Percentiles rank a stretch among this genome's conserved stretches.
Conservation (phyloP, 2,888 invertebrate species). For the Drosophila atripex region DNA sequence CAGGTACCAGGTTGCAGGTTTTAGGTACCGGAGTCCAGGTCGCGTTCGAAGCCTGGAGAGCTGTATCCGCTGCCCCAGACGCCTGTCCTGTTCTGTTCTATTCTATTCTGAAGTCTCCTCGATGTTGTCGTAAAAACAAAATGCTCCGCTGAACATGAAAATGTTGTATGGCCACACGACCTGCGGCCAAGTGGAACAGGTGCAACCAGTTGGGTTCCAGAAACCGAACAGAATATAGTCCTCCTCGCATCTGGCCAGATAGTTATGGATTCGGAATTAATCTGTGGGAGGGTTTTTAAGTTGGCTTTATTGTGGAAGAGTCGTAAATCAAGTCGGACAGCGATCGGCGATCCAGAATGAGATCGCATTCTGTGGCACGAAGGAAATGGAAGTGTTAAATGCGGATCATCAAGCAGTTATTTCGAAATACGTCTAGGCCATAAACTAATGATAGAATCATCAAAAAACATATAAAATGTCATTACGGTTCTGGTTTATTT, state of each 20-base stretch:
- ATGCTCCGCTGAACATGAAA: slow-evolving; percentile 45
- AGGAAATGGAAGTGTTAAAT: slow-evolving; percentile 39
- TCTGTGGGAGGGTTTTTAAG: slow-evolving; percentile 39
- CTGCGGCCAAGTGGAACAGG: slow-evolving; percentile 53
- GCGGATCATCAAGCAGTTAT: slow-evolving; percentile 17
- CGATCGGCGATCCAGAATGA: slow-evolving; percentile 14
- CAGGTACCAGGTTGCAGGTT: not conserved
- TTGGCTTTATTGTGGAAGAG: slow-evolving; percentile 22
- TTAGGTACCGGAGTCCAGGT: slow-evolving; percentile 2
- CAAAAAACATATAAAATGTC: not conserved
- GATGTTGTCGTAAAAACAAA: slow-evolving; percentile 49
- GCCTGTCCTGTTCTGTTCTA: slow-evolving; percentile 10
- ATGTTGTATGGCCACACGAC: slow-evolving; percentile 30
- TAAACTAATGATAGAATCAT: slow-evolving; percentile 21
- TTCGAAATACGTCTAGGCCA: slow-evolving; percentile 10
- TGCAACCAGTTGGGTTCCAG: slow-evolving; percentile 43
- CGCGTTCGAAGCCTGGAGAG: slow-evolving; percentile 32
- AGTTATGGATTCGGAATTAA: slow-evolving; percentile 36
- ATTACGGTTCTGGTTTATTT: not conserved
- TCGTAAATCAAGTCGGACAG: slow-evolving; percentile 37
- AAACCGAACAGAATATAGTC: not conserved
- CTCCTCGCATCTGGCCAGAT: slow-evolving; percentile 17
- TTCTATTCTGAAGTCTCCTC: slow-evolving; percentile 16
- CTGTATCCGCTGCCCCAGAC: slow-evolving; percentile 42
- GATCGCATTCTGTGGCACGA: slow-evolving; percentile 15